Evolutionary conservation across 2,797 vertebrate genomes (phyloP).

Genomic region (Sebastes hubbsi): DNA sequence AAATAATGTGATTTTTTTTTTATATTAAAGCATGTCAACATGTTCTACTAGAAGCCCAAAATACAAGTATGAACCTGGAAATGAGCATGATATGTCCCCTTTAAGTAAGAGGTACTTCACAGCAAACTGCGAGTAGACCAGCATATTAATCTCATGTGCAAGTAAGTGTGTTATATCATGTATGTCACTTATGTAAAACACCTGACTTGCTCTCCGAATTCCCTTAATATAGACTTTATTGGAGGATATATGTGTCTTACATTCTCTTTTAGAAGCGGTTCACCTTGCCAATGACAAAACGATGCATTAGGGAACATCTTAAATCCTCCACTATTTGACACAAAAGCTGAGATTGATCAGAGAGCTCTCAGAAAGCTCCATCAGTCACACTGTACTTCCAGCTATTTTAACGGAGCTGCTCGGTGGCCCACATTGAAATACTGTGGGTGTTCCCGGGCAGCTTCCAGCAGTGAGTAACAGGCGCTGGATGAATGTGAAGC

Average conservation of each 20-base stretch:
- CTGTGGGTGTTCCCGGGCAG: neutral
- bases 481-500: constrained; percentile 13
- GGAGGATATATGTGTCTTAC: neutral
- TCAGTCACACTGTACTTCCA: neutral
- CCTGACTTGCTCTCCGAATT: neutral
- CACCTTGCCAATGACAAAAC: neutral
- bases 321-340: neutral
- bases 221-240: neutral
- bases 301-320: neutral
- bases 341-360: neutral
- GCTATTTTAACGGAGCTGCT: neutral
- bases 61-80: too few species aligned
- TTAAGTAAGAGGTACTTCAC: too few species aligned
- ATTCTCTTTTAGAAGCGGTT: neutral
- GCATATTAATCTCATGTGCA: neutral
- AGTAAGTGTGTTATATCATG: neutral
- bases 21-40: too few species aligned
- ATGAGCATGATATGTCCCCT: too few species aligned
- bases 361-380: neutral
- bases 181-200: neutral
- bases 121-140: neutral
- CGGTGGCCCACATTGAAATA: constrained; percentile 1
- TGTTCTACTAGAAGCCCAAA: too few species aligned
- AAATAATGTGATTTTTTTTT: too few species aligned
- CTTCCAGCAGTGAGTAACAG: constrained; percentile 19